Evolutionary conservation across 2,797 vertebrate genomes (phyloP), one percentile per base, ranked within the genome.

Genomic region (Chromis chromis): DNA sequence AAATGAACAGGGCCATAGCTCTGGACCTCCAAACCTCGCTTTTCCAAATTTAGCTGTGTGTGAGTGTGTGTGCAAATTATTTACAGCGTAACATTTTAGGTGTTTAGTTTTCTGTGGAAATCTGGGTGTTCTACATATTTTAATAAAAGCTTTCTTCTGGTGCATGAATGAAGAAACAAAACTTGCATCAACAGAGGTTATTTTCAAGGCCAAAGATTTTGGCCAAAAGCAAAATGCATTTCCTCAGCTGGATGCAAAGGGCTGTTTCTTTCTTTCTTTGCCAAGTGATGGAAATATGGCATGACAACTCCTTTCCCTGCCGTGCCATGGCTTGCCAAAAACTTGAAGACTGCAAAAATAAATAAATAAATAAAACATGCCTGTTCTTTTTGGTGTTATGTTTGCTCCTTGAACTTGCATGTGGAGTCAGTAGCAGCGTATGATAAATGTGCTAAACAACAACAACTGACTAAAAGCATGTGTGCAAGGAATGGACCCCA

Each of bases 231-330:
- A 25, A 8, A 24, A 65, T 14, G 19, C 33, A 25, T 75, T 67
- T 67, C 24, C 31, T 48, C 58, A 55, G 39, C 28, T 68, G 12
- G 44, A 54, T 65, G 21, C 25, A 54, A 21, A 42, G 12, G 46
- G 14, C 13, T 9, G 13, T 31, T 31, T 31, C 31, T 31, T 31
- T 31, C 28, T 48, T 64, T 21, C 55, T 33, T 57, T 65, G 12
- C 22, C 4, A 49, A 63, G 24, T 79, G 69, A 84, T 40, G 36
- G 19, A 64, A 60, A 74, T 70, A 10, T 40, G 28, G 27, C 3
- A 24, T 57, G 65, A 73, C 60, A 73, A 27, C 10, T 48, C 31
- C 6, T 58, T 68, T 57, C 28, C 46, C 48, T 60, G 40, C 21
- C 22, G 12, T 28, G 28, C 21, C 39, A 67, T 17, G 27, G 42